phyloP scores from a whole-genome alignment of 1,140 invertebrate genomes.

The fruit fly (Drosophila melanogaster) region Release_6_plus_ISO1_MT NC_004354.4:8155001-8155500 shows the following conservation, averaged over 20 bases:
- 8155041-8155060: constrained; percentile 44
- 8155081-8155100: constrained; percentile 39
- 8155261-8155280: not conserved
- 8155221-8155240: not conserved
- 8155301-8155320: constrained; percentile 28
- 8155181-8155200: not conserved
- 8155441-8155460: constrained; percentile 36
- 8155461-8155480: constrained; percentile 6
- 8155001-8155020: not conserved
- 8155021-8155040: not conserved
- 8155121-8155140: constrained; percentile 1
- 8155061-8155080: constrained; percentile 33
- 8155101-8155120: constrained; percentile 18
- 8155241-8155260: not conserved
- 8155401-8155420: constrained; percentile 42
- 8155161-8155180: not conserved
- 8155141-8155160: constrained; percentile 5
- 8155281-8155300: constrained; percentile 6
- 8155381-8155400: constrained; percentile 23
- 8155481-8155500: constrained; percentile 4
- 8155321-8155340: constrained; percentile 23
- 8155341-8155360: constrained; percentile 4
- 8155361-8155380: constrained; percentile 19
- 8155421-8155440: constrained; percentile 15
- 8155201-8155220: not conserved